Percentiles rank a stretch among this genome's conserved stretches.
Evolutionary conservation across 1,140 invertebrate species (phyloP).

Genomic region (Colletes gigas): DNA sequence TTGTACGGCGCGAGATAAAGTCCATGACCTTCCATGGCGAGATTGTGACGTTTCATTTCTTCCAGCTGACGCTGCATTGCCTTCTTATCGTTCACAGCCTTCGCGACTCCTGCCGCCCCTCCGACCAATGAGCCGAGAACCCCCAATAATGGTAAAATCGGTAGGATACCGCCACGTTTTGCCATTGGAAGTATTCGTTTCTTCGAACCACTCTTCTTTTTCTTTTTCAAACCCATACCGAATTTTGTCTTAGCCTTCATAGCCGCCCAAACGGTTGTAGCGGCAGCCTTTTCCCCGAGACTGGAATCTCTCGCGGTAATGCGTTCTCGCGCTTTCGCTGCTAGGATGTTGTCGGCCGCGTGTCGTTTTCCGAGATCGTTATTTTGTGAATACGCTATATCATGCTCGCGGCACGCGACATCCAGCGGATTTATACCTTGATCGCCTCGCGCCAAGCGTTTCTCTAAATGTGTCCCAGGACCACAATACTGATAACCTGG

Average conservation of each 20-base stretch:
- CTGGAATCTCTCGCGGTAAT: neutral
- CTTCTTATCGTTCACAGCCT: too few species aligned
- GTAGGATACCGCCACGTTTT: neutral
- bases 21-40: too few species aligned
- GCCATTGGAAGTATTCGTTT: neutral
- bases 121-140: neutral
- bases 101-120: too few species aligned
- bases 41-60: too few species aligned
- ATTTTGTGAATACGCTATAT: conserved; percentile 28
- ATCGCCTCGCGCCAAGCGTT: conserved; percentile 55
- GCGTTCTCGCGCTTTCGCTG: conserved; percentile 11
- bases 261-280: too few species aligned
- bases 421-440: conserved; percentile 74
- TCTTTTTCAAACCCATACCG: conserved; percentile 8
- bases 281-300: neutral
- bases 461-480: conserved; percentile 51
- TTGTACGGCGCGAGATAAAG: too few species aligned
- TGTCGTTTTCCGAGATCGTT: neutral
- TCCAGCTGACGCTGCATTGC: too few species aligned
- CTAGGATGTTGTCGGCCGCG: conserved; percentile 22
- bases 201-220: neutral
- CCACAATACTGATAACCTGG: conserved; percentile 79
- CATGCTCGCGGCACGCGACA: conserved; percentile 17
- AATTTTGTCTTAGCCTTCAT: conserved; percentile 20
- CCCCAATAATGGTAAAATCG: neutral